These are phyloP conservation scores for Lycopodina hypogea DNA, from an alignment of 37 sponge, comb jelly and placozoan species.

Conservation along the genomic window DNA sequence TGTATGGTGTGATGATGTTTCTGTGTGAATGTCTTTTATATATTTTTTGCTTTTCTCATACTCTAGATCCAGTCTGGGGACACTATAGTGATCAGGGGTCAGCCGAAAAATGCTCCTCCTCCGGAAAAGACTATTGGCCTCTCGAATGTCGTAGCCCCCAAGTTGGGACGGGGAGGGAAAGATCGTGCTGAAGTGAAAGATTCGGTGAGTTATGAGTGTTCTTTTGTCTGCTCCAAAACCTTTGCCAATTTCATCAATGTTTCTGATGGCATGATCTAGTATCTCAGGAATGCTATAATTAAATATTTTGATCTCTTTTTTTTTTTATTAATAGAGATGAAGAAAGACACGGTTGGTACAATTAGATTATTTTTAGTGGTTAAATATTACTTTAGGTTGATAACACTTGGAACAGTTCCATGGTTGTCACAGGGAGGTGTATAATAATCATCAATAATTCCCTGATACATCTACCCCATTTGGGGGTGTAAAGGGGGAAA, in stretches of 20 bases:
- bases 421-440: too few species aligned
- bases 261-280: background rate
- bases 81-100: constrained; percentile 81
- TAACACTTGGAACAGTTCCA: too few species aligned
- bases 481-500: too few species aligned
- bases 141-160: constrained; percentile 81
- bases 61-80: constrained; percentile 92
- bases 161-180: constrained; percentile 70
- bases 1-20: background rate
- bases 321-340: too few species aligned
- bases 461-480: too few species aligned
- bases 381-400: too few species aligned
- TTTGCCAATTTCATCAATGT: constrained; percentile 1
- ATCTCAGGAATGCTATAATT: too few species aligned
- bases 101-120: constrained; percentile 92
- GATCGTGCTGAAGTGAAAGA: constrained; percentile 50
- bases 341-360: too few species aligned
- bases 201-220: constrained; percentile 63
- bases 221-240: background rate
- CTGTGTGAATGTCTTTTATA: background rate
- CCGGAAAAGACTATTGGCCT: constrained; percentile 81
- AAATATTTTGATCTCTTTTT: too few species aligned
- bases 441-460: too few species aligned
- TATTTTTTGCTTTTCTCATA: background rate
- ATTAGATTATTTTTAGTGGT: too few species aligned